Conservation (phyloP, 2,113 vertebrate species). For the Aleadryas rufinucha region DNA sequence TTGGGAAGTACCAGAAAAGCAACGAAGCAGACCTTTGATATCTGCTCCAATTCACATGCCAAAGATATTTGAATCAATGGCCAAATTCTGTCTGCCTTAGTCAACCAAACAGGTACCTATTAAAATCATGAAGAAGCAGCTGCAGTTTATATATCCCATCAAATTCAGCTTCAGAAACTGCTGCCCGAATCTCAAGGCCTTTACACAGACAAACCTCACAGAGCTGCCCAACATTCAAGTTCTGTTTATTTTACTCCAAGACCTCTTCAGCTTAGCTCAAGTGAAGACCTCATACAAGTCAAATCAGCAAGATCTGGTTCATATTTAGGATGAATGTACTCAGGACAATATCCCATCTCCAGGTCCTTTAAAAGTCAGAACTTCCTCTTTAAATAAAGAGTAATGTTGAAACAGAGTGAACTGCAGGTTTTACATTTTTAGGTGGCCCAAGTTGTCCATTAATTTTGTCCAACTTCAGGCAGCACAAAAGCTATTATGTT, state of each 20-base stretch:
- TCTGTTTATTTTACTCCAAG: not conserved
- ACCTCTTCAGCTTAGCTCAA: not conserved
- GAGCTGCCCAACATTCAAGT: not conserved
- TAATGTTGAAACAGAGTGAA: not conserved
- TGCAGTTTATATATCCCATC: not conserved
- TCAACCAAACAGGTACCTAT: not conserved
- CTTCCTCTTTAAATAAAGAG: not conserved
- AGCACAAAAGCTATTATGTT: not conserved
- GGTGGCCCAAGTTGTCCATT: not conserved
- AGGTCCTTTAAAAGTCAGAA: not conserved
- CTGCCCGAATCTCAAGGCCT: not conserved
- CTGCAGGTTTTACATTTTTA: not conserved
- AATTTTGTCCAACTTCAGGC: not conserved
- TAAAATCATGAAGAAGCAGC: not conserved
- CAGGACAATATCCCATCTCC: not conserved
- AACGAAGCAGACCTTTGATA: not conserved
- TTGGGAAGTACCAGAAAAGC: not conserved
- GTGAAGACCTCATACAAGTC: not conserved
- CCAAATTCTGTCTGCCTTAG: not conserved
- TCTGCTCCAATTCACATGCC: not conserved
- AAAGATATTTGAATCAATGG: not conserved
- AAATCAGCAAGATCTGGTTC: not conserved
- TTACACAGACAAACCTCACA: not conserved
- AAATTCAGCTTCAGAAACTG: not conserved
- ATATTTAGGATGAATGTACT: not conserved